Conservation (phyloP, 2,888 invertebrate species). For the Odontocolon sp. region DNA sequence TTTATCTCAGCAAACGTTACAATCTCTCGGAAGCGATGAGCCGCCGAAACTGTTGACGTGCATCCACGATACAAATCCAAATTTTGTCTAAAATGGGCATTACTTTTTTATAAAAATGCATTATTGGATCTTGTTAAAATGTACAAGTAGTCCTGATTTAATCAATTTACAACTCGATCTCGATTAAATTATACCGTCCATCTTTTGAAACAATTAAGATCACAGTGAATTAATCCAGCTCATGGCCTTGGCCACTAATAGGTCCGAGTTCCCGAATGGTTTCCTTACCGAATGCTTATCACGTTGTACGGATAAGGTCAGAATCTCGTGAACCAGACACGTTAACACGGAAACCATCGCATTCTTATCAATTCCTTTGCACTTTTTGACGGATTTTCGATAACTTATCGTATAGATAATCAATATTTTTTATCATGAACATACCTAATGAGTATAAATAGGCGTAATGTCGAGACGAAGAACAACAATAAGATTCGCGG, state of each 20-base stretch:
- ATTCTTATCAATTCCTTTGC: constrained; percentile 54
- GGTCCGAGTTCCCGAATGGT: constrained; percentile 21
- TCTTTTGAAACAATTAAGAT: too few species aligned
- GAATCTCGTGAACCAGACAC: constrained; percentile 4
- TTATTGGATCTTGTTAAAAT: too few species aligned
- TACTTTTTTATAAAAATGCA: too few species aligned
- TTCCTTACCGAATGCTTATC: constrained; percentile 51
- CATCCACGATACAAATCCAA: constrained; percentile 37
- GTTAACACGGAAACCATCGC: constrained; percentile 36
- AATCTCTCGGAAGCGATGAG: constrained; percentile 42
- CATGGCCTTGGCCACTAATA: too few species aligned
- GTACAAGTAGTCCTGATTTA: too few species aligned
- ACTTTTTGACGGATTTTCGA: constrained; percentile 54
- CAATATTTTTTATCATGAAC: constrained; percentile 38
- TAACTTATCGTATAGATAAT: constrained; percentile 50
- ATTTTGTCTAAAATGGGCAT: too few species aligned
- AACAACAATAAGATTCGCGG: constrained; percentile 30
- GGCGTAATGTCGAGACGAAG: constrained; percentile 17
- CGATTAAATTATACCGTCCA: too few species aligned
- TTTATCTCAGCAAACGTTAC: constrained; percentile 63
- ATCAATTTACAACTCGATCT: too few species aligned
- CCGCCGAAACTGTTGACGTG: constrained; percentile 20
- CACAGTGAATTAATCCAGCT: too few species aligned
- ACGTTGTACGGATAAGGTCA: constrained; percentile 29
- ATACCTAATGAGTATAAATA: constrained; percentile 42